Evolutionary conservation across 2,888 invertebrate species (phyloP).

Genomic region (Odontocolon sp.): DNA sequence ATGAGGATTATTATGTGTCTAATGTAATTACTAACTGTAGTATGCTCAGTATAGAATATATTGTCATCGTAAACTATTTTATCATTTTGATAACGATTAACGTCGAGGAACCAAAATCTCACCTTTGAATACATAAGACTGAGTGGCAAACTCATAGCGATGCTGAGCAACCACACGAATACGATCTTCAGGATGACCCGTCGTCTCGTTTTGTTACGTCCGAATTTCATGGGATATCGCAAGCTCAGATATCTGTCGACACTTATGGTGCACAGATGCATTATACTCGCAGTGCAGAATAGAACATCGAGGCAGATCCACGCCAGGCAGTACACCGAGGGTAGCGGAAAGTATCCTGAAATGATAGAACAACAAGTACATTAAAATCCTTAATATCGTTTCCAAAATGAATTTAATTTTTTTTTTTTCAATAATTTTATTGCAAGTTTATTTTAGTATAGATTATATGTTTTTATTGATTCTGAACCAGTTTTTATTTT

Average conservation of each 20-base stretch:
- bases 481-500: no score
- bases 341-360: slow-evolving; percentile 91
- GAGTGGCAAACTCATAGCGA: slow-evolving; percentile 94
- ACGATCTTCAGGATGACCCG: slow-evolving; percentile 94
- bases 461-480: no score
- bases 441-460: no score
- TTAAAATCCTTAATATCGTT: background rate
- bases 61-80: no score
- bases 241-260: slow-evolving; percentile 96
- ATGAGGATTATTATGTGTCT: no score
- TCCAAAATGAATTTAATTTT: background rate
- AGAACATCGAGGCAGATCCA: slow-evolving; percentile 98
- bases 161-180: slow-evolving; percentile 96
- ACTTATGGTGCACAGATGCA: slow-evolving; percentile 98
- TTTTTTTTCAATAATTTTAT: no score
- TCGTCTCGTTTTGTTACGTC: slow-evolving; percentile 92
- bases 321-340: slow-evolving; percentile 92
- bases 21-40: no score
- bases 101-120: slow-evolving; percentile 67
- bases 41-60: no score
- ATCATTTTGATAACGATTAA: no score
- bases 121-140: slow-evolving; percentile 95
- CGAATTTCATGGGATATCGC: slow-evolving; percentile 96
- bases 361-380: slow-evolving; percentile 67
- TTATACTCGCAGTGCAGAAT: slow-evolving; percentile 98